A percentile compares a stretch with the other conserved stretches of the same genome.
Conservation (phyloP, 2,113 vertebrate genomes). For the Upupa epops region DNA sequence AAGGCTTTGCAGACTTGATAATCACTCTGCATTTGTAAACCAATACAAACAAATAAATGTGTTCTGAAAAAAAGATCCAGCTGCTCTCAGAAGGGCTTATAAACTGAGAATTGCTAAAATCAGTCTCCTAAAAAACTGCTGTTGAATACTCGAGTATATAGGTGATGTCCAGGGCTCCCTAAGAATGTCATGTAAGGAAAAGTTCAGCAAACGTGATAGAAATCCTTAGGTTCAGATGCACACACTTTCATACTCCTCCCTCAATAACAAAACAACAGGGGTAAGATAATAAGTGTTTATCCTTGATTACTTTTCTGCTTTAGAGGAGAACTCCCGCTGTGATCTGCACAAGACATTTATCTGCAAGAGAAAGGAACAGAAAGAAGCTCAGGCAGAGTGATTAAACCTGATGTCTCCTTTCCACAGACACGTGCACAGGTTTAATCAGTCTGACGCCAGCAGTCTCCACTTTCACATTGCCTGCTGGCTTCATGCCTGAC, state of each 20-base stretch:
- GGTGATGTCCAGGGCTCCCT: neutral
- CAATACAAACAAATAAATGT: neutral
- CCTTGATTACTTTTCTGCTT: neutral
- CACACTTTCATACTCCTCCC: neutral
- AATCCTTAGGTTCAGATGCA: neutral
- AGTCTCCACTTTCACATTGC: slow-evolving; percentile 68
- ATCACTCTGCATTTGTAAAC: neutral
- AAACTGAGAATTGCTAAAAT: neutral
- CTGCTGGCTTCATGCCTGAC: slow-evolving; percentile 76
- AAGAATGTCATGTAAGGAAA: neutral
- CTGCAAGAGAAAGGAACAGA: slow-evolving; percentile 28
- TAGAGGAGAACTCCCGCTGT: neutral
- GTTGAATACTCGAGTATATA: neutral
- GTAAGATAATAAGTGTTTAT: neutral
- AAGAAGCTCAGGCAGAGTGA: slow-evolving; percentile 51
- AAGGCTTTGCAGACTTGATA: neutral
- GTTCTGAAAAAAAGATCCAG: neutral
- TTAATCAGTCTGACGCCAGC: slow-evolving; percentile 81
- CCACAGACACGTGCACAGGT: slow-evolving; percentile 77
- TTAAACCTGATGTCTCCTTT: slow-evolving; percentile 76
- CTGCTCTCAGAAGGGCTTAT: neutral
- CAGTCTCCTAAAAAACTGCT: neutral
- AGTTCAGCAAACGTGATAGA: neutral
- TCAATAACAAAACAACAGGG: neutral
- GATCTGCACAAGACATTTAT: neutral